These are phyloP conservation scores for Drosophila ogumai DNA, from an alignment of 1,140 invertebrate species.

Conservation along the genomic window DNA sequence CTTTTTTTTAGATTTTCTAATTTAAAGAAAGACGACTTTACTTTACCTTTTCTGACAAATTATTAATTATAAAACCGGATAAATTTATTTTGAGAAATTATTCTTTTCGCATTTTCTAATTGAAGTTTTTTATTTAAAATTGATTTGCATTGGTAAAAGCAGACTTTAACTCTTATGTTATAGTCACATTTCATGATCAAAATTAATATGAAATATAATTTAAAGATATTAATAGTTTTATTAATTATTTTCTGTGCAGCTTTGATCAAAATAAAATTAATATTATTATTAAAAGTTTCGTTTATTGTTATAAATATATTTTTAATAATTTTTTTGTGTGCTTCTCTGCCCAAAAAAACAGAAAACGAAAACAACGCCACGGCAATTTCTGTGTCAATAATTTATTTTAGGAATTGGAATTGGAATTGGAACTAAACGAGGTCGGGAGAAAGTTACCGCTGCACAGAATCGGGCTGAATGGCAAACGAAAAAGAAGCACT, in stretches of 20 bases:
- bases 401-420: conserved; percentile 68
- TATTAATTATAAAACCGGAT: too few species aligned
- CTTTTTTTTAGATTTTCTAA: too few species aligned
- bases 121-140: too few species aligned
- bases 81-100: too few species aligned
- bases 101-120: too few species aligned
- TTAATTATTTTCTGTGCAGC: too few species aligned
- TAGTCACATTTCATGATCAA: background rate
- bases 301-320: background rate
- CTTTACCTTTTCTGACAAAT: too few species aligned
- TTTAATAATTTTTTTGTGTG: background rate
- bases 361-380: conserved; percentile 32
- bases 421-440: conserved; percentile 66
- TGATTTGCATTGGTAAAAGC: too few species aligned
- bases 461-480: conserved; percentile 38
- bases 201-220: too few species aligned
- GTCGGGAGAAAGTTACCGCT: conserved; percentile 71
- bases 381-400: conserved; percentile 71
- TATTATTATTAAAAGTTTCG: background rate
- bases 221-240: too few species aligned
- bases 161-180: background rate
- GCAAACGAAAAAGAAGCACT: conserved; percentile 46
- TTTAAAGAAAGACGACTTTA: too few species aligned
- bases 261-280: too few species aligned
- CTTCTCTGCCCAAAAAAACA: background rate